These are phyloP conservation scores for Micrasema minimum DNA, from an alignment of 1,140 invertebrate genomes.

Conservation along the genomic window DNA sequence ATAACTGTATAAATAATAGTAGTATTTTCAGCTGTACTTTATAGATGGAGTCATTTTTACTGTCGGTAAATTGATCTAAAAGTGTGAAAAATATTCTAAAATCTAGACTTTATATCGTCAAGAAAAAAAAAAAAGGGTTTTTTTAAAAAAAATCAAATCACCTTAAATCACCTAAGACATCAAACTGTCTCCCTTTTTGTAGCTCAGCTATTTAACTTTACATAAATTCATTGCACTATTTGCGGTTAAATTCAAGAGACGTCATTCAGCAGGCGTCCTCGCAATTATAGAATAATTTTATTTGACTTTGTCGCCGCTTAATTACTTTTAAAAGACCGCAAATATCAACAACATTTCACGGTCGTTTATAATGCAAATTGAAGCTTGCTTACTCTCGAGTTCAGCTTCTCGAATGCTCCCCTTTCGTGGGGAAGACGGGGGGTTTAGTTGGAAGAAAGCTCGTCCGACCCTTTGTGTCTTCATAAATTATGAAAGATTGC, in stretches of 20 bases:
- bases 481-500: constrained; percentile 45
- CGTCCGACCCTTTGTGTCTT: constrained; percentile 19
- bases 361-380: constrained; percentile 54
- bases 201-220: no score
- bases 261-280: constrained; percentile 30
- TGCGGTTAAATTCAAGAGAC: constrained; percentile 42
- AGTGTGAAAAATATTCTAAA: no score
- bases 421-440: constrained; percentile 20
- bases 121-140: no score
- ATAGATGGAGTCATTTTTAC: no score
- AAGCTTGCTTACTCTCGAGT: constrained; percentile 32
- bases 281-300: constrained; percentile 46
- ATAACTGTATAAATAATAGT: no score
- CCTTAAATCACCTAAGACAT: no score
- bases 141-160: no score
- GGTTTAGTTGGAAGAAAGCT: constrained; percentile 6
- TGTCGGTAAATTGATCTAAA: no score
- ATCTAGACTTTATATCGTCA: no score
- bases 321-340: constrained; percentile 53
- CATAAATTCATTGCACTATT: no score
- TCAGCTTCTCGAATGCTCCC: constrained; percentile 34
- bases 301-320: constrained; percentile 52
- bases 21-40: no score
- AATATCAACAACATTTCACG: constrained; percentile 54
- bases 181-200: no score